Conservation (phyloP, 2,113 vertebrate genomes). For the Alaudala cheleensis region DNA sequence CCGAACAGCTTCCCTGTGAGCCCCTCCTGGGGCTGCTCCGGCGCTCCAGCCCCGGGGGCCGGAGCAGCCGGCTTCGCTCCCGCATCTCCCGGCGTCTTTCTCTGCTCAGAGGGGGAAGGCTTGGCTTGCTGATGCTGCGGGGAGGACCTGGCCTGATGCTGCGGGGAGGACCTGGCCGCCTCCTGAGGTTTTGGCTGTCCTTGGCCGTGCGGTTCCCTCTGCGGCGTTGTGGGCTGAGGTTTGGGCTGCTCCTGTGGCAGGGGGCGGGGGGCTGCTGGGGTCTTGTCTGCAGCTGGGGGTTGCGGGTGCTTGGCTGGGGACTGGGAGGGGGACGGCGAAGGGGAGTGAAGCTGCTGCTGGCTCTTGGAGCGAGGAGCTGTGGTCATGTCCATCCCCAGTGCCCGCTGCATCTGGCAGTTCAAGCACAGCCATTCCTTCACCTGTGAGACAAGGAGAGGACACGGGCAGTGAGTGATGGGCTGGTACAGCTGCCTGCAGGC, state of each 20-base stretch:
- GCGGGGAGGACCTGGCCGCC: constrained; percentile 78
- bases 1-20: constrained; percentile 97
- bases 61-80: constrained; percentile 78
- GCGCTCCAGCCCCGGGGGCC: constrained; percentile 68
- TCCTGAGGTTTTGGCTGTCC: constrained; percentile 84
- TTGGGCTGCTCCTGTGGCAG: constrained; percentile 58
- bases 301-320: constrained; percentile 76
- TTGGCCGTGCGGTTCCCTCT: constrained; percentile 59
- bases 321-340: constrained; percentile 79
- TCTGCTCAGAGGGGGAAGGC: constrained; percentile 82
- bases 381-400: constrained; percentile 98
- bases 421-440: constrained; percentile 98
- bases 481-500: no score
- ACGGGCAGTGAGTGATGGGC: not conserved
- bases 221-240: constrained; percentile 69
- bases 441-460: constrained; percentile 71
- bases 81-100: constrained; percentile 80
- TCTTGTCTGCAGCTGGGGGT: not conserved
- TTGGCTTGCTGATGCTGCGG: constrained; percentile 64
- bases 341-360: constrained; percentile 94
- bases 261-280: not conserved
- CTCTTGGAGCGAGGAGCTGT: constrained; percentile 96
- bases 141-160: constrained; percentile 64
- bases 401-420: constrained; percentile 99
- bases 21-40: constrained; percentile 91